Base-by-base conservation (phyloP, 2,888 invertebrate species). In the Amiota minor region DNA sequence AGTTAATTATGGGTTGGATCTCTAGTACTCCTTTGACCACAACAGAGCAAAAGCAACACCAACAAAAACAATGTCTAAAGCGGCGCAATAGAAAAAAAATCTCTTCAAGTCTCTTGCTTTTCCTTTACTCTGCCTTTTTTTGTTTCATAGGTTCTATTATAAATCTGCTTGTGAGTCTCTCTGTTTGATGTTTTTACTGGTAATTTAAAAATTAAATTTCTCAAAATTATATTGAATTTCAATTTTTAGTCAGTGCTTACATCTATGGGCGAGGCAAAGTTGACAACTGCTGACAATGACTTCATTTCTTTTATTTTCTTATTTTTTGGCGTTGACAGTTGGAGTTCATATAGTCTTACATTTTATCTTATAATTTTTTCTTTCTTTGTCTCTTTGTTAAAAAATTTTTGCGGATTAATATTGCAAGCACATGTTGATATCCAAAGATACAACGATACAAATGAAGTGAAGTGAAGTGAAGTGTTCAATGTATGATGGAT, bases 1-100 rank as follows among this genome's bases (percentile, higher is more conserved):
- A 85, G 83, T 83, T 85, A 83, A 83, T 83, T 83, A 85, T 85
- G 86, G 83, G 83, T 82, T 85, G 84, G 84, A 85, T 83, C 84
- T 75, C 77, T 76, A 81, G 82, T 83, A 83, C 86, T 83, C 86
- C 83, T 85, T 85, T 80, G 59, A 77, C 72, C 72, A 75, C 72
- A 73, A 68, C 74, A 75, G 62, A 74, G n/a, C 78, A 75, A 73
- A 76, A 85, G 79, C 84, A 82, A 78, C 83, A 80, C 75, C 81
- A 71, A 70, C 79, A 75, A 46, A 35, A 64, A 76, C 64, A 62
- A 56, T 46, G n/a, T 18, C 59, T n/a, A 11, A 16, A 18, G 35
- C 64, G 64, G 64, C 64, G 64, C 46, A 35, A 46, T 10, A 14
- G 61, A 14, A 45, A 49, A 65, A 2, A n/a, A 65, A 11, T 62